Evolutionary conservation across 2,797 vertebrate species (phyloP).

Genomic region (Rallus crepitans): DNA sequence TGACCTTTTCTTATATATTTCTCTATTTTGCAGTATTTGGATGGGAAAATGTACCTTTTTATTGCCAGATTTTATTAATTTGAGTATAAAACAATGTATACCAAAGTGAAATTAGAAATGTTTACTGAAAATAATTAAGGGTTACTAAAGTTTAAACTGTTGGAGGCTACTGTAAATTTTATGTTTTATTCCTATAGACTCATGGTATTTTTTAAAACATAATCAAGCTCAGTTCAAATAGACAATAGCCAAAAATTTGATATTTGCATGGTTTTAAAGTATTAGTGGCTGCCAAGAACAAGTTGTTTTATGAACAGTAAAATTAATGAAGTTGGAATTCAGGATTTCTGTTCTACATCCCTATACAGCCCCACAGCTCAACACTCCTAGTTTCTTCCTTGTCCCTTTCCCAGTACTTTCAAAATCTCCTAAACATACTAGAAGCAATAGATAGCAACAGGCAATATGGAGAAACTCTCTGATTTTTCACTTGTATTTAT

Average conservation of each 20-base stretch:
- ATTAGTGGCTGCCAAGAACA: neutral
- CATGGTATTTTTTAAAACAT: neutral
- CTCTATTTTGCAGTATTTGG: neutral
- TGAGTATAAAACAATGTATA: neutral
- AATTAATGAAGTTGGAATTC: neutral
- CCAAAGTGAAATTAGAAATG: neutral
- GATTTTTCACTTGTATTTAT: neutral
- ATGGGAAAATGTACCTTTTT: neutral
- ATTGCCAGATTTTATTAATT: neutral
- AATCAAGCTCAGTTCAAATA: neutral
- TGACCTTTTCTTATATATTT: neutral
- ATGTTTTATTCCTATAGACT: neutral
- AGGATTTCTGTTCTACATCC: neutral
- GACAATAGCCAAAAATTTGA: neutral
- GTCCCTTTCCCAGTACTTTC: neutral
- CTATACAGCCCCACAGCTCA: neutral
- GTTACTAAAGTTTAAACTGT: neutral
- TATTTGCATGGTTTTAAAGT: neutral
- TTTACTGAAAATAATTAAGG: neutral
- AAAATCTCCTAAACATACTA: neutral
- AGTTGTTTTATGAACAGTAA: neutral
- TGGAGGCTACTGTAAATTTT: neutral
- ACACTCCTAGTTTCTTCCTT: neutral
- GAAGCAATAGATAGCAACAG: neutral
- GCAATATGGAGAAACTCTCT: neutral